Evolutionary conservation across 2,888 invertebrate genomes (phyloP), one percentile per base, ranked within the genome.

Genomic region (Drosophila seclusa): DNA sequence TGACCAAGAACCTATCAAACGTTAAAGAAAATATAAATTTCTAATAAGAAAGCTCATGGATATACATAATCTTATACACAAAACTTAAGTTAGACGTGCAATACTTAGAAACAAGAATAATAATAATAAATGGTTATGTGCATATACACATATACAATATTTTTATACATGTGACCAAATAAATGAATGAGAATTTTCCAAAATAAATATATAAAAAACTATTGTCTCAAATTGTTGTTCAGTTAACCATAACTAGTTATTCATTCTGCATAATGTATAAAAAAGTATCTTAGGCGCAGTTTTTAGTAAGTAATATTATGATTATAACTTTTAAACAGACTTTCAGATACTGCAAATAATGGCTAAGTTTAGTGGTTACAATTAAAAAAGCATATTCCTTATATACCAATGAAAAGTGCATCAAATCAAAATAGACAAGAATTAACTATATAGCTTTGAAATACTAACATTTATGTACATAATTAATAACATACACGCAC

Each of bases 1-100:
- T 93, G 92, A 16, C 93, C 93, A 64, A 92, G 81, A 55, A 85
- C 92, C 93, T 93, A 80, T 40, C 80, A 83, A 58, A 60, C 55
- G 36, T 63, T 24, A 54, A 60, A 42, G 49, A 50, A 21, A 32
- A 21, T 38, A 5, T 4, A 11, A 34, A 13, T 32, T 38, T 31
- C 2, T 2, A 49, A 16, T 38, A 27, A 13, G 13, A 52, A 52
- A 36, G 16, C 16, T 11, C 13, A 40, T 11, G 27, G 21, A 54
- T 13, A 24, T 27, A 13, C 6, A 21, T 10, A 29, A 31, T 42
- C 18, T 8, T n/a, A n/a, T 13, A 49, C 27, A 18, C 29, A 29
- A 11, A 34, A 42, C 10, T 34, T 42, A 34, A 48, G 7, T 42
- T 32, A 27, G 21, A 18, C 16, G 36, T 50, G 65, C 61, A 34